Evolutionary conservation across 2,888 invertebrate genomes (phyloP).

Genomic region (Athrips mouffetella): DNA sequence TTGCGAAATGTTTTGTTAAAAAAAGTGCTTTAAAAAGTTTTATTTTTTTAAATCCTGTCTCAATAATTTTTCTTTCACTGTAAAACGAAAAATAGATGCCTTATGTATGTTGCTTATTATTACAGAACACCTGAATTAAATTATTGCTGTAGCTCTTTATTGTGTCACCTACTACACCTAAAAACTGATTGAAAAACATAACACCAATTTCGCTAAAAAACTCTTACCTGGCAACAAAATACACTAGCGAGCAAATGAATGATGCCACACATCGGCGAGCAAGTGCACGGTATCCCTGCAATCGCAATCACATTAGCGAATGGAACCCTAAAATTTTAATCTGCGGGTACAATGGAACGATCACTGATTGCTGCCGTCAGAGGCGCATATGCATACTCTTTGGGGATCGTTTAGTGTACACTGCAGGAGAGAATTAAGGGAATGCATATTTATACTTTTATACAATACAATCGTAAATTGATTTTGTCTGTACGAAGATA

Average conservation of each 20-base stretch:
- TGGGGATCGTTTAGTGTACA: slow-evolving; percentile 73
- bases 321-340: slow-evolving; percentile 79
- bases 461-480: too few species aligned
- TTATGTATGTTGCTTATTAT: too few species aligned
- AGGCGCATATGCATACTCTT: slow-evolving; percentile 76
- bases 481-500: too few species aligned
- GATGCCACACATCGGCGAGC: neutral
- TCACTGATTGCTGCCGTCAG: slow-evolving; percentile 72
- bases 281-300: slow-evolving; percentile 54
- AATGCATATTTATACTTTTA: too few species aligned
- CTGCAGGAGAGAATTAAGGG: slow-evolving; percentile 32
- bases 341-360: slow-evolving; percentile 63
- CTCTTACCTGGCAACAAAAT: neutral
- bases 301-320: slow-evolving; percentile 77
- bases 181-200: too few species aligned
- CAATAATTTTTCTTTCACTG: too few species aligned
- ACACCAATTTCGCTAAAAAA: neutral
- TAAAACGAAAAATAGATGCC: too few species aligned
- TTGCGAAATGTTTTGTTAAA: too few species aligned
- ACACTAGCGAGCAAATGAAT: neutral
- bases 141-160: too few species aligned
- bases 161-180: too few species aligned
- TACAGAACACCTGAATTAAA: too few species aligned
- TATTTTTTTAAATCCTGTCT: neutral
- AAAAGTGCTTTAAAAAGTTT: too few species aligned